These are phyloP conservation scores for Drosophila malerkotliana DNA, from an alignment of 1,140 invertebrate genomes.

Conservation along the genomic window DNA sequence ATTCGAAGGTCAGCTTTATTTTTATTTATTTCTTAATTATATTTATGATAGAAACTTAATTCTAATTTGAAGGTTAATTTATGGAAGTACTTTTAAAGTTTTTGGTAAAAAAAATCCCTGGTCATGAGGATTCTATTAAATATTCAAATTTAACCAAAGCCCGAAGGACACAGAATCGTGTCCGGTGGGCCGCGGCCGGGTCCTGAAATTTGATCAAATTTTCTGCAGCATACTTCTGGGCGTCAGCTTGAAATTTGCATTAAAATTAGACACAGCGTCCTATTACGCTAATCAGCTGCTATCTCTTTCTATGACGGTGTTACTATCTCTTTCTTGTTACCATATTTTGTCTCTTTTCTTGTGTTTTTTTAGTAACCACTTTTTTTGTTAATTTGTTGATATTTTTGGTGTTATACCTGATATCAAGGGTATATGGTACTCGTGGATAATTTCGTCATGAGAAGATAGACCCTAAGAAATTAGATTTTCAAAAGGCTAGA, in stretches of 20 bases:
- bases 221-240: conserved; percentile 33
- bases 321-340: background rate
- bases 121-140: background rate
- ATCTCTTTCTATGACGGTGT: background rate
- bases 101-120: background rate
- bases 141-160: conserved; percentile 1
- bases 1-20: background rate
- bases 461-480: too few species aligned
- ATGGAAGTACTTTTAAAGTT: background rate
- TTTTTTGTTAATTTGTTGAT: conserved; percentile 43
- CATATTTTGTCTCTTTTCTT: background rate
- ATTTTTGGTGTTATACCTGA: conserved; percentile 8
- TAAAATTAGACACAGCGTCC: conserved; percentile 54
- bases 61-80: background rate
- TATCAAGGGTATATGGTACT: too few species aligned
- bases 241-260: conserved; percentile 60
- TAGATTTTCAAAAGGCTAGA: too few species aligned
- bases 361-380: background rate
- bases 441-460: too few species aligned
- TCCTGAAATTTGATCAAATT: conserved; percentile 51
- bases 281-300: conserved; percentile 61
- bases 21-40: too few species aligned
- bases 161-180: background rate
- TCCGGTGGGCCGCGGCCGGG: background rate
- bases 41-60: too few species aligned